Conservation (phyloP, 2,113 vertebrate genomes). For the Scomber colias region DNA sequence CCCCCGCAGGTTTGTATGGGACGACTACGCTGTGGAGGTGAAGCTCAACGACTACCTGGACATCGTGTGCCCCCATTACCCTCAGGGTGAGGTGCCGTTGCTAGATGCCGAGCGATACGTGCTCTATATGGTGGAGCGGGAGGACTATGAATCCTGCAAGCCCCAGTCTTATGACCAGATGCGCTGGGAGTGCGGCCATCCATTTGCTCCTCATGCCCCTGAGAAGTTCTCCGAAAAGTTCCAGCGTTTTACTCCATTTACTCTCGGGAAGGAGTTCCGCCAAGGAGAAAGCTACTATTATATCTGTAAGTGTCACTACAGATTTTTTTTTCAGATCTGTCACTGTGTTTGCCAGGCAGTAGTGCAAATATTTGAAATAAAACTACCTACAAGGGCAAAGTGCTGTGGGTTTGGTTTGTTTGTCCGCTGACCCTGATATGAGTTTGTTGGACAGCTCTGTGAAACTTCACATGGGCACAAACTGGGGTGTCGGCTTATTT, state of each 20-base stretch:
- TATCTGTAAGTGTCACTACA: constrained; percentile 90
- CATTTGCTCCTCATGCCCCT: constrained; percentile 88
- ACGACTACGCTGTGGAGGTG: constrained; percentile 88
- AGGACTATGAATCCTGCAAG: constrained; percentile 89
- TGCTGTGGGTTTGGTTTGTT: neutral
- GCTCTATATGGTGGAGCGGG: constrained; percentile 91
- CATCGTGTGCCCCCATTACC: constrained; percentile 95
- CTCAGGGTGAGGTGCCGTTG: constrained; percentile 82
- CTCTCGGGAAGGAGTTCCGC: constrained; percentile 93
- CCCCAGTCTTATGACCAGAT: constrained; percentile 91
- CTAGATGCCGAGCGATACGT: constrained; percentile 90
- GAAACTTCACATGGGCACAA: constrained; percentile 23
- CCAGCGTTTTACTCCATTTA: constrained; percentile 95
- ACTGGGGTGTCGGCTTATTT: constrained; percentile 37
- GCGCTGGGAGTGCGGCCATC: constrained; percentile 94
- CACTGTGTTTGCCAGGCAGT: neutral
- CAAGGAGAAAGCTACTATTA: constrained; percentile 97
- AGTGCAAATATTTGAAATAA: too few species aligned
- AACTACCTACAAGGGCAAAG: too few species aligned
- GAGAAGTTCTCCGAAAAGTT: constrained; percentile 97
- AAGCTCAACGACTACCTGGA: constrained; percentile 94
- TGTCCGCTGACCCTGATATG: constrained; percentile 4
- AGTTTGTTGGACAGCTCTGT: constrained; percentile 18
- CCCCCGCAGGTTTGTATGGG: constrained; percentile 84
- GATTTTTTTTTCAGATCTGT: neutral